Base-by-base conservation (phyloP, 2,797 vertebrate species). In the Monodelphis domestica region DNA sequence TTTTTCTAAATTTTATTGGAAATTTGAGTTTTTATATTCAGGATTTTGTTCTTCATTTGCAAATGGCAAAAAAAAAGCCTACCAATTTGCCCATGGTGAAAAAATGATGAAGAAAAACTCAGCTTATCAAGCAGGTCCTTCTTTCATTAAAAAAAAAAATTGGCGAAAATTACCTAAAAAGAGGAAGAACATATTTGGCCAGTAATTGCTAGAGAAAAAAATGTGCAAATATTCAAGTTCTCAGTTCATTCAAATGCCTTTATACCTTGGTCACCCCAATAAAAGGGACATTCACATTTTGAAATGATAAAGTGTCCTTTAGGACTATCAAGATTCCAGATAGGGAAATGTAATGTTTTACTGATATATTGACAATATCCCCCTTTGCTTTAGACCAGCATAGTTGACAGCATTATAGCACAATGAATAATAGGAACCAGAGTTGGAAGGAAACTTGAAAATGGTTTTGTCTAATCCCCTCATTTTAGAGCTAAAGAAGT, bases 1-100 rank as follows among this genome's bases (percentile, higher is more conserved):
- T 90, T 91, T 50, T 54, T 70, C 63, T 24, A 63, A 63, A 59
- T 54, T 93, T 89, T 7, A 45, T 88, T 91, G 89, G 63, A 53
- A 88, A 91, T 70, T 0, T 63, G 15, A 87, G 4, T 53, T 26
- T 91, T 59, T 70, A 4, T 88, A 21, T 28, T 17, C 26, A 51
- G 53, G 53, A 28, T n/a, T 29, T 45, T n/a, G 12, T 45, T 63
- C 88, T 59, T 12, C 70, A 63, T 51, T 55, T 21, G 89, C 6
- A 57, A 91, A 4, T 88, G 26, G 0, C 2, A 50, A 24, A 52
- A 53, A 50, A 52, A 5, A 88, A 10, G 57, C 59, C 84, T 93
- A 53, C n/a, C n/a, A 89, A 5, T 90, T 88, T 56, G 5, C 63
- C 54, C 56, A 6, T 51, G 4, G 30, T 59, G 29, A 90, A 84